phyloP scores from a whole-genome alignment of 2,113 vertebrate species.

The Edolisoma coerulescens region DNA sequence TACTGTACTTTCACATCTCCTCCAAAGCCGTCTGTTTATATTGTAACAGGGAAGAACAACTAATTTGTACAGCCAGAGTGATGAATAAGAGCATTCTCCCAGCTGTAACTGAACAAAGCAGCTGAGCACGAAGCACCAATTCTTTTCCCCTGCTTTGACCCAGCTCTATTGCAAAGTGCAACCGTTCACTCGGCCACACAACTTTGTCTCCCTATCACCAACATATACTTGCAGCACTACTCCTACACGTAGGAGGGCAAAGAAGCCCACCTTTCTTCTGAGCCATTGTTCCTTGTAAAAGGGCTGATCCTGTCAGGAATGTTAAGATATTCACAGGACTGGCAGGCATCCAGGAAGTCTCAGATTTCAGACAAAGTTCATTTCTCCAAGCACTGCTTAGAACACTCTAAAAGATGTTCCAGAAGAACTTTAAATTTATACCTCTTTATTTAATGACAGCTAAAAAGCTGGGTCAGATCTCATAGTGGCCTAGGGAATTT shows the following conservation, averaged over 20 bases:
- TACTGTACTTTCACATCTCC: neutral
- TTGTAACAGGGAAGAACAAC: neutral
- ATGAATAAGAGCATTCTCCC: neutral
- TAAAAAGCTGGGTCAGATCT: neutral
- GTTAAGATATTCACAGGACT: neutral
- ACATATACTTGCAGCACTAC: rapidly evolving
- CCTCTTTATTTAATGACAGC: neutral
- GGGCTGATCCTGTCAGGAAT: neutral
- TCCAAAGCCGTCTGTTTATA: neutral
- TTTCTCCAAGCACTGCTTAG: neutral
- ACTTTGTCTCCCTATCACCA: neutral
- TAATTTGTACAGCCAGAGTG: rapidly evolving
- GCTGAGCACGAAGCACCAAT: neutral
- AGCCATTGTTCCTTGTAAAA: neutral
- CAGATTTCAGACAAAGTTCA: neutral
- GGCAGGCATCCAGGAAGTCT: neutral
- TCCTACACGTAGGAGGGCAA: neutral
- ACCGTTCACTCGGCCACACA: rapidly evolving
- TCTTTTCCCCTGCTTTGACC: neutral
- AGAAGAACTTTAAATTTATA: neutral
- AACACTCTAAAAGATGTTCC: neutral
- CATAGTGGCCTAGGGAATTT: neutral
- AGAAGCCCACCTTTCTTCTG: neutral
- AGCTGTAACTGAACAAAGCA: neutral
- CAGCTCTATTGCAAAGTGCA: neutral